These are phyloP conservation scores for Neogobius melanostomus DNA, from an alignment of 2,113 vertebrate species.

Conservation along the genomic window DNA sequence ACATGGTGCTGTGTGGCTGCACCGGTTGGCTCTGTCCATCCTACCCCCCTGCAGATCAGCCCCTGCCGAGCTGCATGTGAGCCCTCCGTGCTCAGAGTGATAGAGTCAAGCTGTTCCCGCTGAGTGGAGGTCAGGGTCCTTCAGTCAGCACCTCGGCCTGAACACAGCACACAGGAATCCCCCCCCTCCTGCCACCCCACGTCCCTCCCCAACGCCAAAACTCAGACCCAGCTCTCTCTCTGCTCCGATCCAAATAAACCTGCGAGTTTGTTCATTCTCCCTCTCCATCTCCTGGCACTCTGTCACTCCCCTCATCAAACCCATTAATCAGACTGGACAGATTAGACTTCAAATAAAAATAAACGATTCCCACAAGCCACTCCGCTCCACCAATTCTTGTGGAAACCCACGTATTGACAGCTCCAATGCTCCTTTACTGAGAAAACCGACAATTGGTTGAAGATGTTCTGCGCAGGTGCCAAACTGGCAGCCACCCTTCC, in stretches of 20 bases:
- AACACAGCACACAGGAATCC: constrained; percentile 79
- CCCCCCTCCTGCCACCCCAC: constrained; percentile 33
- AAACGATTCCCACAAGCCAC: constrained; percentile 59
- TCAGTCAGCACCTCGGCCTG: constrained; percentile 80
- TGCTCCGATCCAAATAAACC: constrained; percentile 76
- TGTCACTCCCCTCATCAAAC: constrained; percentile 73
- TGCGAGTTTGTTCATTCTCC: constrained; percentile 58
- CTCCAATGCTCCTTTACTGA: constrained; percentile 36
- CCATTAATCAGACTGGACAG: constrained; percentile 79
- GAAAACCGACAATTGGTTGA: constrained; percentile 36
- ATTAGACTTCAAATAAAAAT: constrained; percentile 78
- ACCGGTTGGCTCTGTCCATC: constrained; percentile 33
- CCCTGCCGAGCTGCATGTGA: constrained; percentile 60
- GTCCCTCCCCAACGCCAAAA: constrained; percentile 40
- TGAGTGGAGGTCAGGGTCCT: constrained; percentile 78
- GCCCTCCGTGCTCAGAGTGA: constrained; percentile 67
- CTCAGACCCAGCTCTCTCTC: constrained; percentile 46
- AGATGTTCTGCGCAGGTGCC: constrained; percentile 35
- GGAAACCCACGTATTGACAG: constrained; percentile 44
- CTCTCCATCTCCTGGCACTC: constrained; percentile 63
- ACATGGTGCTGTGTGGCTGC: constrained; percentile 48
- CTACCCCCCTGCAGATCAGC: constrained; percentile 14
- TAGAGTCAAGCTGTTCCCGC: constrained; percentile 78
- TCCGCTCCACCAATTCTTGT: constrained; percentile 27
- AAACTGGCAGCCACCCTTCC: constrained; percentile 44